Conservation (phyloP, 2,888 invertebrate genomes). For the Oligia fasciuncula region DNA sequence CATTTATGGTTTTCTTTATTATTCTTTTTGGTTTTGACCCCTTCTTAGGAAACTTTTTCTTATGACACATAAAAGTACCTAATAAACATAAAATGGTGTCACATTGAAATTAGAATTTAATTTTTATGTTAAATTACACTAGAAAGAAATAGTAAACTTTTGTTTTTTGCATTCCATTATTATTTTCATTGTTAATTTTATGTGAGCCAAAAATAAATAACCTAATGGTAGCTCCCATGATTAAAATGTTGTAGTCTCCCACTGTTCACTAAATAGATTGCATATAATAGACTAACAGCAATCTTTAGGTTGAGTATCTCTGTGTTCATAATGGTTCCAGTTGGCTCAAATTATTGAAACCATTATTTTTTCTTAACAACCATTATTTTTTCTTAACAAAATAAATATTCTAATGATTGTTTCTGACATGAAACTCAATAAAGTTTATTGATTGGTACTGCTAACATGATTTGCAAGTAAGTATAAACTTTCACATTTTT, state of each 20-base stretch:
- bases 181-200: not conserved
- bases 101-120: not conserved
- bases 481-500: not conserved
- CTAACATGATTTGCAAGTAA: not conserved
- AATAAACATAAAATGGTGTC: not conserved
- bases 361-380: not conserved
- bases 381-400: not conserved
- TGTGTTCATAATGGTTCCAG: not conserved
- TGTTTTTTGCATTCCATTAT: not conserved
- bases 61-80: not conserved
- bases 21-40: not conserved
- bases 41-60: too few relatives aligned
- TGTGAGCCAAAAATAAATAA: not conserved
- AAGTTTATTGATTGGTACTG: not conserved
- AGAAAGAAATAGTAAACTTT: not conserved
- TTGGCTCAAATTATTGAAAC: not conserved
- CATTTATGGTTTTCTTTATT: not conserved
- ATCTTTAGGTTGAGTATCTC: slow-evolving; percentile 7
- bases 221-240: not conserved
- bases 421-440: not conserved
- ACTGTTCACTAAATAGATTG: not conserved
- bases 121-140: not conserved
- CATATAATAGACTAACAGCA: not conserved
- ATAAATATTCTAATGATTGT: not conserved
- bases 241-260: not conserved